These are phyloP conservation scores for Serilophus lunatus DNA, from an alignment of 2,113 vertebrate genomes.

Conservation along the genomic window DNA sequence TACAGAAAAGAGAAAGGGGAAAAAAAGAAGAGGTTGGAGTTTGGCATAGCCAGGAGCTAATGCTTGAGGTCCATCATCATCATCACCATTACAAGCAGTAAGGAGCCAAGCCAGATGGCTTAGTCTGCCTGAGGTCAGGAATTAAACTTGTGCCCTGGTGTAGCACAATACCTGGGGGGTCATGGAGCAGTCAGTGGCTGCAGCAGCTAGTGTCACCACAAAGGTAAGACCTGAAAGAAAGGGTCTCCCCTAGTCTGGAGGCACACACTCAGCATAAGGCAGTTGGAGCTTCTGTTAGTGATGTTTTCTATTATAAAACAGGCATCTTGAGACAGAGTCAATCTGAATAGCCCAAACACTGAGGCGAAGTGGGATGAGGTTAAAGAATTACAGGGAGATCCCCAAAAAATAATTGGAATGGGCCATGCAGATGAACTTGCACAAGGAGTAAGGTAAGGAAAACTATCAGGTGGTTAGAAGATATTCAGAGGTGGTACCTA, in stretches of 20 bases:
- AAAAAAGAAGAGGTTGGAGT: rapidly evolving
- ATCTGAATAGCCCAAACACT: not conserved
- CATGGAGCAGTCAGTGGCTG: not conserved
- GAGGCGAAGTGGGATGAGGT: not conserved
- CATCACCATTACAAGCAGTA: not conserved
- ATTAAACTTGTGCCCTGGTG: not conserved
- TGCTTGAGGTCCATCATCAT: not conserved
- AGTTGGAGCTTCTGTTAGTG: not conserved
- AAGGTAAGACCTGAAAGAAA: not conserved
- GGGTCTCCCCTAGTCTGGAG: not conserved
- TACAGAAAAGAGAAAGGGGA: not conserved
- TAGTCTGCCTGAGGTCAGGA: not conserved
- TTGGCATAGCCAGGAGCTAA: not conserved
- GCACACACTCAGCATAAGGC: not conserved
- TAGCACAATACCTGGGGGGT: not conserved
- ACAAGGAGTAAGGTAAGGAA: not conserved
- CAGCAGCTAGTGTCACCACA: not conserved
- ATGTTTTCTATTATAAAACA: not conserved
- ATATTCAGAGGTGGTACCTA: not conserved
- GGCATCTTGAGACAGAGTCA: not conserved
- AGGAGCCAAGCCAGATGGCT: not conserved
- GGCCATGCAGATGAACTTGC: too few relatives aligned
- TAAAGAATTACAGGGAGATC: not conserved
- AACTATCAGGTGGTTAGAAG: not conserved
- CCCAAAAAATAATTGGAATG: not conserved